phyloP scores from a whole-genome alignment of 2,888 invertebrate species.

The Erpobdella octoculata region DNA sequence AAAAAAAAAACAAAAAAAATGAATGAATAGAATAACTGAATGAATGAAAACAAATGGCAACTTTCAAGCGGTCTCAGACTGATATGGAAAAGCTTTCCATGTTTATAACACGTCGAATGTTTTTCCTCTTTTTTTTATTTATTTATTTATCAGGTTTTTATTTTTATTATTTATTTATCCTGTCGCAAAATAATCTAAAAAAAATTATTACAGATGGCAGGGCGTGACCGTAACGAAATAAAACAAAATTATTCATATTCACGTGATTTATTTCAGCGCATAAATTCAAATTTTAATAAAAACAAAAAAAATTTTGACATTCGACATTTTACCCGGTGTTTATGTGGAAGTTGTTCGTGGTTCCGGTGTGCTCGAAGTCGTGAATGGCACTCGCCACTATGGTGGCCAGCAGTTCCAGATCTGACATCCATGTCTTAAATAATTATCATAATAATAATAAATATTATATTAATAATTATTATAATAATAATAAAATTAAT shows the following conservation, averaged over 20 bases:
- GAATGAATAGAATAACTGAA: neutral
- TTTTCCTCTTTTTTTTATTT: too few species aligned
- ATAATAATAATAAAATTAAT: too few species aligned
- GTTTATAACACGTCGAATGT: too few species aligned
- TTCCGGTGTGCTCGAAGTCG: conserved; percentile 91
- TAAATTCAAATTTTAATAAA: neutral
- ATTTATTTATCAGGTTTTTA: too few species aligned
- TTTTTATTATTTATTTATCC: too few species aligned
- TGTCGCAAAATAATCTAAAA: neutral
- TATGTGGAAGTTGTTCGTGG: conserved; percentile 93
- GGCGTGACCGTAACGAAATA: neutral
- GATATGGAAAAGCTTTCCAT: too few species aligned
- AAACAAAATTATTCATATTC: neutral
- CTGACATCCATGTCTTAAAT: conserved; percentile 76
- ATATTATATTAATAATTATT: neutral
- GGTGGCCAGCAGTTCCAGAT: conserved; percentile 80
- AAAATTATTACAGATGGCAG: neutral
- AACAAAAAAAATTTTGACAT: neutral
- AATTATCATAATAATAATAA: neutral
- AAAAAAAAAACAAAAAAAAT: neutral
- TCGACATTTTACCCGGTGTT: conserved; percentile 65
- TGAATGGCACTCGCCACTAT: conserved; percentile 84
- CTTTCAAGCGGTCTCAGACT: neutral
- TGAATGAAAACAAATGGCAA: neutral
- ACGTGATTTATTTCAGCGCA: neutral